phyloP scores from a whole-genome alignment of 2,113 vertebrate genomes.

The Platysteira castanea region DNA sequence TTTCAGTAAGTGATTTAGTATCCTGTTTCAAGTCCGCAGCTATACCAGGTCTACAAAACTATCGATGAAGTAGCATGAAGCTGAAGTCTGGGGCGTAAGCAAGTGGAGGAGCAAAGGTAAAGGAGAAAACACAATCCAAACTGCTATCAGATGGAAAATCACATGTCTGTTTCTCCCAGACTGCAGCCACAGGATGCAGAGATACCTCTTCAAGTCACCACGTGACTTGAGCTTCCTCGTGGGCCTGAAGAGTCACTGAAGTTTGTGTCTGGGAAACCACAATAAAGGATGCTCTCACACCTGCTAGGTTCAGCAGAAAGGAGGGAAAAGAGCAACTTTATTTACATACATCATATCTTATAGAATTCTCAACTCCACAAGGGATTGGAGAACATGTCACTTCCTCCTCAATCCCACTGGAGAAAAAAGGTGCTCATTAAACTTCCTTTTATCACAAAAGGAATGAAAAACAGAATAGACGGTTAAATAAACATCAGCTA shows the following conservation, averaged over 20 bases:
- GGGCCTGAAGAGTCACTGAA: background rate
- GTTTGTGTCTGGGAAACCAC: no score
- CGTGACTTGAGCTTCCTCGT: rapidly evolving
- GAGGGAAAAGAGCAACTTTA: no score
- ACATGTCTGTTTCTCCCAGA: background rate
- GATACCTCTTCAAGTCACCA: background rate
- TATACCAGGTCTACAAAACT: background rate
- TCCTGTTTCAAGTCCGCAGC: background rate
- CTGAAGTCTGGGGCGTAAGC: background rate
- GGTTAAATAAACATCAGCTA: no score
- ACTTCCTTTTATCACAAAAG: no score
- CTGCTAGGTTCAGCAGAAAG: no score
- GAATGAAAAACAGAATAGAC: no score
- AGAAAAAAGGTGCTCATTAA: no score
- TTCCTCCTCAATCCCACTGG: no score
- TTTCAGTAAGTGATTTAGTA: background rate
- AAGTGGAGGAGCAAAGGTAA: background rate
- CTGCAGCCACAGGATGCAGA: background rate
- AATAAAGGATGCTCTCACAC: no score
- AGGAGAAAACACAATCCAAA: background rate
- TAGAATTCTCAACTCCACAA: no score
- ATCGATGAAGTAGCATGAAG: background rate
- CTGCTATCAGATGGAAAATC: background rate
- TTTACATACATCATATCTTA: no score
- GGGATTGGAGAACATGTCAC: no score